Conservation (phyloP, 2,113 vertebrate species). For the Herpailurus yagouaroundi region DNA sequence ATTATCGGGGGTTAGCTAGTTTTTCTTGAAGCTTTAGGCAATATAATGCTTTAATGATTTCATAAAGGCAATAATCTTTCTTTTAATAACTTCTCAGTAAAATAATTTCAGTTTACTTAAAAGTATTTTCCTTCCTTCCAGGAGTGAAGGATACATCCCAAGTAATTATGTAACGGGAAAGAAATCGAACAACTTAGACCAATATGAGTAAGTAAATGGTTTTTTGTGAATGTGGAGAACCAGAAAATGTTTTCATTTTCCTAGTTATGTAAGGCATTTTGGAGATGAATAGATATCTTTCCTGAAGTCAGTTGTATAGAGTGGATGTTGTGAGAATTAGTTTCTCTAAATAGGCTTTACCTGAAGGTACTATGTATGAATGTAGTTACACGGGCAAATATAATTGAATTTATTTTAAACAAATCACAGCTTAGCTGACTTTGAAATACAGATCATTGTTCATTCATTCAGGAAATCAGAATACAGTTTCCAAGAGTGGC, state of each 20-base stretch:
- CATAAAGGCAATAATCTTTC: background rate
- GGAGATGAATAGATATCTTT: background rate
- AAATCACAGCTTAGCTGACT: background rate
- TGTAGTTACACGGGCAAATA: background rate
- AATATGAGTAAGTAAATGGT: conserved; percentile 92
- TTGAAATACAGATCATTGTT: conserved; percentile 36
- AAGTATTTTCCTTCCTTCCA: conserved; percentile 78
- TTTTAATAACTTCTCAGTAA: background rate
- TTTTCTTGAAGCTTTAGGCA: background rate
- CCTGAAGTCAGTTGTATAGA: background rate
- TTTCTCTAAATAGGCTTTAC: background rate
- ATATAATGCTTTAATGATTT: background rate
- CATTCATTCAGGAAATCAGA: background rate
- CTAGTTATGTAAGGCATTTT: background rate
- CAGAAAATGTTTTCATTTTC: conserved; percentile 44
- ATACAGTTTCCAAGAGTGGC: background rate
- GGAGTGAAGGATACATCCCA: conserved; percentile 95
- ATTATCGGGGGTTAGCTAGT: background rate
- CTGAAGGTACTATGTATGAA: background rate
- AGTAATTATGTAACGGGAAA: conserved; percentile 96
- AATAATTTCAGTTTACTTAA: conserved; percentile 29
- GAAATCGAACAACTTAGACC: conserved; percentile 91
- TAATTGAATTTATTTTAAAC: conserved; percentile 17
- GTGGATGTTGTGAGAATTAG: background rate
- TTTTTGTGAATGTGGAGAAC: conserved; percentile 46